Conservation (phyloP, 2,888 invertebrate genomes). For the Ceraclea dissimilis region DNA sequence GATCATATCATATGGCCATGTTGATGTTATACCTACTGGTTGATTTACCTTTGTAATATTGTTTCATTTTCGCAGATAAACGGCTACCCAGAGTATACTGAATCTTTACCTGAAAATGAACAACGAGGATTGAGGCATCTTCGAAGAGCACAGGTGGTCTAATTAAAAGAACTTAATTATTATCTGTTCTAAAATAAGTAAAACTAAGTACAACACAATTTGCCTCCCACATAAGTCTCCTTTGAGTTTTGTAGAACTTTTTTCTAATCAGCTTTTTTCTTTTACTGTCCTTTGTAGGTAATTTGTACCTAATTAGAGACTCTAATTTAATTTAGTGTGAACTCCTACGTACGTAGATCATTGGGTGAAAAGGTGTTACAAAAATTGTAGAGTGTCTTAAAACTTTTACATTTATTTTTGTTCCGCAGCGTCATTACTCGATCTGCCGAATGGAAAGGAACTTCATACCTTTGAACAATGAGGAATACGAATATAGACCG, state of each 20-base stretch:
- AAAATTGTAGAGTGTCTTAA: too few relatives aligned
- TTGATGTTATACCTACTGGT: background rate
- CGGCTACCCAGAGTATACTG: constrained; percentile 38
- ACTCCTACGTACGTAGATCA: too few relatives aligned
- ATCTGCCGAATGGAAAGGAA: constrained; percentile 1
- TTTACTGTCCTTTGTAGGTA: too few relatives aligned
- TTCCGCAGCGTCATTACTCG: background rate
- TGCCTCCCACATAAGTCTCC: background rate
- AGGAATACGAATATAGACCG: constrained; percentile 7
- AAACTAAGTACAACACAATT: too few relatives aligned
- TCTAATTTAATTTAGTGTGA: too few relatives aligned
- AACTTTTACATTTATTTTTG: background rate
- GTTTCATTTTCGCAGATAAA: too few relatives aligned
- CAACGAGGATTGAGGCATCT: constrained; percentile 36
- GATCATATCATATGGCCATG: background rate
- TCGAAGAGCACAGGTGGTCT: constrained; percentile 35
- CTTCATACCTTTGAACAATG: background rate
- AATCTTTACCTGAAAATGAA: constrained; percentile 32
- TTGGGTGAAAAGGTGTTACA: too few relatives aligned
- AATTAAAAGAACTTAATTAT: too few relatives aligned
- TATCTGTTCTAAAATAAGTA: too few relatives aligned
- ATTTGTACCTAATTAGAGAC: too few relatives aligned
- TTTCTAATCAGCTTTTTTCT: too few relatives aligned
- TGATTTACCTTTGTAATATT: background rate
- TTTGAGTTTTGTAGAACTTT: too few relatives aligned